Conservation (phyloP, 2,113 vertebrate species). For the Rhabdornis inornatus region DNA sequence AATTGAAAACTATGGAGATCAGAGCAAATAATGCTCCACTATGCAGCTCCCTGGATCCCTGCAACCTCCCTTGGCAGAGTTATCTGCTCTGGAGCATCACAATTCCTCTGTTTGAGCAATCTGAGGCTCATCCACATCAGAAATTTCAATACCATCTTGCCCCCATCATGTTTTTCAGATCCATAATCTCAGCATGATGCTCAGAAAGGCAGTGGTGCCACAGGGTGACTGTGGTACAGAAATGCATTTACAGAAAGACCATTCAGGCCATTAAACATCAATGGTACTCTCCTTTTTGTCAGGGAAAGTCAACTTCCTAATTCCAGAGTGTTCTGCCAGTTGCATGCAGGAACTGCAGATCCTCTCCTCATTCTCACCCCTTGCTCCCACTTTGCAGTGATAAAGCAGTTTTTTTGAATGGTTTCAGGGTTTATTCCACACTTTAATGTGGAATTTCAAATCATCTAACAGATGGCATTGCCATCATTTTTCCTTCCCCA, state of each 20-base stretch:
- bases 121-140: background rate
- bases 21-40: background rate
- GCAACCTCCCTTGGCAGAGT: background rate
- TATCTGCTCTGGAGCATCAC: background rate
- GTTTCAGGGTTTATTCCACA: conserved; percentile 1
- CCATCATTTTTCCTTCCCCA: conserved; percentile 26
- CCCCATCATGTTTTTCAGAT: background rate
- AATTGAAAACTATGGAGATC: background rate
- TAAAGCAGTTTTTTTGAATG: conserved; percentile 20
- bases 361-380: background rate
- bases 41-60: background rate
- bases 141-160: background rate
- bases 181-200: background rate
- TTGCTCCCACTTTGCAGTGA: background rate
- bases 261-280: background rate
- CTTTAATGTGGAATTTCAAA: conserved; percentile 32
- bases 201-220: background rate
- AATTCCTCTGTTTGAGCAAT: background rate
- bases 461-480: conserved; percentile 54
- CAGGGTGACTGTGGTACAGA: background rate
- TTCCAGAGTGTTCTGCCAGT: background rate
- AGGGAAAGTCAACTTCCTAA: background rate
- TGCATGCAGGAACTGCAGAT: background rate
- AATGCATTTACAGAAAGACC: background rate
- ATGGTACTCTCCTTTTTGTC: background rate